Percentiles rank a stretch among this genome's conserved stretches.
These are phyloP conservation scores for Rissa tridactyla DNA, from an alignment of 2,113 vertebrate species.

Conservation along the genomic window DNA sequence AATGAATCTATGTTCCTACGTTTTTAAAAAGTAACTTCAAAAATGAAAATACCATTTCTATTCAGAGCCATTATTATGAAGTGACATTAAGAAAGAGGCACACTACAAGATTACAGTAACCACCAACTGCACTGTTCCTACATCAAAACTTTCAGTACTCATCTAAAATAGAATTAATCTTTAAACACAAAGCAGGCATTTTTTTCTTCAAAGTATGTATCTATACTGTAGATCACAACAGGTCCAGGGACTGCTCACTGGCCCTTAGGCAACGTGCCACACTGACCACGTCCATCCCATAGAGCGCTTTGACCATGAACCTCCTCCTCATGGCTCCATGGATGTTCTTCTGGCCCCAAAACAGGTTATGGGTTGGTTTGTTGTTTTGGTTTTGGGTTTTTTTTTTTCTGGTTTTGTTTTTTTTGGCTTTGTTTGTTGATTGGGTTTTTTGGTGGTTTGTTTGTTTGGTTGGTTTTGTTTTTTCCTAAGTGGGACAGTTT, in stretches of 20 bases:
- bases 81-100: neutral
- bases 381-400: neutral
- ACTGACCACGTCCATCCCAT: fast-evolving
- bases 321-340: neutral
- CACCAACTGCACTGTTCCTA: neutral
- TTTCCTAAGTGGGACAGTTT: neutral
- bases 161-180: neutral
- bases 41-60: neutral
- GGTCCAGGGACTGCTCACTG: neutral
- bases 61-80: neutral
- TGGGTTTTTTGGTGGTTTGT: neutral
- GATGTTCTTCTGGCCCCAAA: neutral
- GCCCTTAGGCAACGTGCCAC: fast-evolving
- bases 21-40: neutral
- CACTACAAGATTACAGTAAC: neutral
- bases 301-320: fast-evolving
- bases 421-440: neutral
- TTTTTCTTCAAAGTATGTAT: neutral
- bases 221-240: neutral
- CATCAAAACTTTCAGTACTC: neutral
- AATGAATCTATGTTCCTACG: neutral
- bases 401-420: too few species aligned
- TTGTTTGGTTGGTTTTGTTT: fast-evolving
- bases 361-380: too few species aligned
- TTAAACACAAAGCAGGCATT: fast-evolving